A percentile compares a stretch with the other conserved stretches of the same genome.
Conservation (phyloP, 1,140 invertebrate species). For the Eumeta japonica region DNA sequence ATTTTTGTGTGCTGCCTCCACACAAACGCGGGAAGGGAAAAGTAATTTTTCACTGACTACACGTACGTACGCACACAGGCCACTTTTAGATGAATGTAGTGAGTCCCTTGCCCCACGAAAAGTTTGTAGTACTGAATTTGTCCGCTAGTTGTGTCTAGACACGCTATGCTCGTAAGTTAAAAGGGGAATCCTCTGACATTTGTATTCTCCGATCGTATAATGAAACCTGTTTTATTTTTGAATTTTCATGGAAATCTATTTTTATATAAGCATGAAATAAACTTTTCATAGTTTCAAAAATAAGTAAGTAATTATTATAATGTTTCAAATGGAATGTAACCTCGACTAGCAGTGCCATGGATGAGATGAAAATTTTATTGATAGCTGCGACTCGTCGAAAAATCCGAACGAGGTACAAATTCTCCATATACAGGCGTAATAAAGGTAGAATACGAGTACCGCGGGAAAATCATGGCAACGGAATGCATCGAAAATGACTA, state of each 20-base stretch:
- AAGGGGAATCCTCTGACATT: constrained; percentile 44
- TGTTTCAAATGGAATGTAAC: too few species aligned
- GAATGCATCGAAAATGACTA: constrained; percentile 58
- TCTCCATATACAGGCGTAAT: constrained; percentile 31
- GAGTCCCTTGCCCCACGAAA: constrained; percentile 46
- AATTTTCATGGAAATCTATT: too few species aligned
- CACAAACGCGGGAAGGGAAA: constrained; percentile 36
- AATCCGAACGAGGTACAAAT: too few species aligned
- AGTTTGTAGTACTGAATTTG: constrained; percentile 54
- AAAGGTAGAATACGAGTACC: constrained; percentile 38
- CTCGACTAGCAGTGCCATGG: too few species aligned
- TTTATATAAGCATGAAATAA: too few species aligned
- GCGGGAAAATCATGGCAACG: constrained; percentile 53
- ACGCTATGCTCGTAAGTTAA: constrained; percentile 50
- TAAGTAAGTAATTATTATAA: too few species aligned
- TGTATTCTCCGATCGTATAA: constrained; percentile 34
- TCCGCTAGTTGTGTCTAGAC: constrained; percentile 54
- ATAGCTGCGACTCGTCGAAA: too few species aligned
- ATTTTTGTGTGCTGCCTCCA: constrained; percentile 25
- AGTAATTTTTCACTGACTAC: constrained; percentile 52
- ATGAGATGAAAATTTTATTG: too few species aligned
- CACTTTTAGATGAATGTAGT: constrained; percentile 34
- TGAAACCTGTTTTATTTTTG: constrained; percentile 16
- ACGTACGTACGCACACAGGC: constrained; percentile 33
- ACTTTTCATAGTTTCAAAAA: too few species aligned